phyloP scores from a whole-genome alignment of 2,888 invertebrate genomes.

The Mechanitis messenoides region DNA sequence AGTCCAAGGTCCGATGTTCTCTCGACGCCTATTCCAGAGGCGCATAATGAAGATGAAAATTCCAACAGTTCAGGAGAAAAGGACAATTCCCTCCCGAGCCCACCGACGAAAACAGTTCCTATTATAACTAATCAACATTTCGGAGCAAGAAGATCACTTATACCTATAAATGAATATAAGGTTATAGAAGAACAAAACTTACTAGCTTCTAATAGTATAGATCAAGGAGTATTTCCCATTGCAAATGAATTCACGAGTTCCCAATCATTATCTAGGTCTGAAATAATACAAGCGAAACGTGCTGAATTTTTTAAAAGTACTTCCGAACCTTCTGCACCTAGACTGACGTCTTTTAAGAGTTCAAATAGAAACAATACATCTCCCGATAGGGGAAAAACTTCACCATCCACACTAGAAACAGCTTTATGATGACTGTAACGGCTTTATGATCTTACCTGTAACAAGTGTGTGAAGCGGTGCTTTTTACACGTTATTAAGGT shows the following conservation, averaged over 20 bases:
- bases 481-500: constrained; percentile 40
- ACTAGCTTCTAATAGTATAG: constrained; percentile 35
- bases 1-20: constrained; percentile 88
- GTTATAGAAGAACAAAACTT: constrained; percentile 50
- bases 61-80: constrained; percentile 78
- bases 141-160: constrained; percentile 65
- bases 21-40: constrained; percentile 91
- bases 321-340: constrained; percentile 59
- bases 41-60: constrained; percentile 85
- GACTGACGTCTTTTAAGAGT: constrained; percentile 60
- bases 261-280: constrained; percentile 61
- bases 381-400: constrained; percentile 57
- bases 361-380: constrained; percentile 52
- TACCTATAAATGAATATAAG: constrained; percentile 60
- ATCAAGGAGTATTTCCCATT: constrained; percentile 69
- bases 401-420: constrained; percentile 78
- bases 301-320: constrained; percentile 76
- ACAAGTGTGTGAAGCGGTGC: constrained; percentile 49
- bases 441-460: constrained; percentile 19
- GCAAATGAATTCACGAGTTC: constrained; percentile 57
- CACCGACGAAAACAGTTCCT: constrained; percentile 66
- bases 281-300: constrained; percentile 77
- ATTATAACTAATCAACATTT: constrained; percentile 69
- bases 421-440: constrained; percentile 71
- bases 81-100: constrained; percentile 51